phyloP scores from a whole-genome alignment of 2,797 vertebrate species.

The Ambastaia sidthimunki region DNA sequence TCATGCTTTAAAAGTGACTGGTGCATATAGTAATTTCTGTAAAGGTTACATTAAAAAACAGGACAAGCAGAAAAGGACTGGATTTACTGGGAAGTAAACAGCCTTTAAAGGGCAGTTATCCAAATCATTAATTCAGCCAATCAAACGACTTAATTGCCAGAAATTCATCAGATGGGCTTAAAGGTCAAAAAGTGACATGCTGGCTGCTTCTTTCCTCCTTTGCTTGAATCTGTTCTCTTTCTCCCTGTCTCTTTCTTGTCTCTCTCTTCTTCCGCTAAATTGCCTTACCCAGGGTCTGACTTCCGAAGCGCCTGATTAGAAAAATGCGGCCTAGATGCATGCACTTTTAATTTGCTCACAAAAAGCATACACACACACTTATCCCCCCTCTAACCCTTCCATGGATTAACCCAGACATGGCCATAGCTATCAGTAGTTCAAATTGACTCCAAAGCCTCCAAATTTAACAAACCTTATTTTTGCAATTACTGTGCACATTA shows the following conservation, averaged over 20 bases:
- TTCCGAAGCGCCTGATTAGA: slow-evolving; percentile 78
- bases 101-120: slow-evolving; percentile 89
- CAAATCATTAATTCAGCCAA: slow-evolving; percentile 88
- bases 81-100: slow-evolving; percentile 87
- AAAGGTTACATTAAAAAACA: slow-evolving; percentile 86
- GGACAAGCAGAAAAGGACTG: slow-evolving; percentile 82
- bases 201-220: slow-evolving; percentile 74
- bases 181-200: slow-evolving; percentile 86
- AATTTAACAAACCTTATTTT: slow-evolving; percentile 67
- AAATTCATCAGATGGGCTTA: slow-evolving; percentile 89
- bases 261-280: slow-evolving; percentile 81
- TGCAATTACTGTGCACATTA: slow-evolving; percentile 57
- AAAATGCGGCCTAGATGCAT: slow-evolving; percentile 81
- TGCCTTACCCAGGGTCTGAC: slow-evolving; percentile 82
- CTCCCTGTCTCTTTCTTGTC: no score
- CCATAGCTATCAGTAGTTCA: slow-evolving; percentile 71
- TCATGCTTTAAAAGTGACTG: slow-evolving; percentile 78
- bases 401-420: slow-evolving; percentile 68
- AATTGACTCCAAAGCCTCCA: slow-evolving; percentile 72
- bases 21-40: slow-evolving; percentile 83
- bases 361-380: slow-evolving; percentile 61
- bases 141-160: slow-evolving; percentile 87
- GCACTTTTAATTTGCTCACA: slow-evolving; percentile 78
- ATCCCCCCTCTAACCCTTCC: slow-evolving; percentile 60
- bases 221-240: slow-evolving; percentile 60